These are phyloP conservation scores for Notospermus geniculatus DNA, from an alignment of 1,140 invertebrate species.

Conservation along the genomic window DNA sequence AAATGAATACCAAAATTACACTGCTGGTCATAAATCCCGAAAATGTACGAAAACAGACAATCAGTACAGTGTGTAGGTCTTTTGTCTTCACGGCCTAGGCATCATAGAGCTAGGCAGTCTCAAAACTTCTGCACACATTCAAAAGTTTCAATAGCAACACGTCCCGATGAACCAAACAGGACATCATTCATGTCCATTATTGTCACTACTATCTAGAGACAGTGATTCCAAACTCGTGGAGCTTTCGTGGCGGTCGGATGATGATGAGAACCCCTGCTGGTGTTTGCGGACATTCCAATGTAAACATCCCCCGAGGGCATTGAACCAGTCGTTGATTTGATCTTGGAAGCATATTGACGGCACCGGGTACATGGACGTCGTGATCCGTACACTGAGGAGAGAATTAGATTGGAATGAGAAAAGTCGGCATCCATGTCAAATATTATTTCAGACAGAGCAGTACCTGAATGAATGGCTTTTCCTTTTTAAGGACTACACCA, in stretches of 20 bases:
- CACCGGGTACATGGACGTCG: conserved; percentile 94
- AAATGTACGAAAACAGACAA: too few relatives aligned
- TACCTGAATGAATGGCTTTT: too few relatives aligned
- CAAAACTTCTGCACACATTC: too few relatives aligned
- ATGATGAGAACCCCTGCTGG: conserved; percentile 88
- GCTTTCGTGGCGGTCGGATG: conserved; percentile 56
- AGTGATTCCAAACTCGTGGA: conserved; percentile 21
- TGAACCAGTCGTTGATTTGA: conserved; percentile 95
- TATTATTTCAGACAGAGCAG: too few relatives aligned
- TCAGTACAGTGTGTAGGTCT: too few relatives aligned
- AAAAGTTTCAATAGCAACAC: too few relatives aligned
- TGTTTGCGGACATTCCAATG: conserved; percentile 96
- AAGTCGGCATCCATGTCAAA: neutral
- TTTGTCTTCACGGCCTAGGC: too few relatives aligned
- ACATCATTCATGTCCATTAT: neutral
- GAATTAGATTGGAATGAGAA: neutral
- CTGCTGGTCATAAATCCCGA: too few relatives aligned
- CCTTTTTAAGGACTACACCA: too few relatives aligned
- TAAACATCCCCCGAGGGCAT: conserved; percentile 82
- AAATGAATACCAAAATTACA: too few relatives aligned
- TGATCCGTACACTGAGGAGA: conserved; percentile 77
- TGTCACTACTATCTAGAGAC: conserved; percentile 5
- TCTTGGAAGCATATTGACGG: conserved; percentile 93
- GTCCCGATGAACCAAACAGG: too few relatives aligned
- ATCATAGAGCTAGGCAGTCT: too few relatives aligned